phyloP scores from a whole-genome alignment of 2,888 invertebrate species.

The Itoplectis maculator region DNA sequence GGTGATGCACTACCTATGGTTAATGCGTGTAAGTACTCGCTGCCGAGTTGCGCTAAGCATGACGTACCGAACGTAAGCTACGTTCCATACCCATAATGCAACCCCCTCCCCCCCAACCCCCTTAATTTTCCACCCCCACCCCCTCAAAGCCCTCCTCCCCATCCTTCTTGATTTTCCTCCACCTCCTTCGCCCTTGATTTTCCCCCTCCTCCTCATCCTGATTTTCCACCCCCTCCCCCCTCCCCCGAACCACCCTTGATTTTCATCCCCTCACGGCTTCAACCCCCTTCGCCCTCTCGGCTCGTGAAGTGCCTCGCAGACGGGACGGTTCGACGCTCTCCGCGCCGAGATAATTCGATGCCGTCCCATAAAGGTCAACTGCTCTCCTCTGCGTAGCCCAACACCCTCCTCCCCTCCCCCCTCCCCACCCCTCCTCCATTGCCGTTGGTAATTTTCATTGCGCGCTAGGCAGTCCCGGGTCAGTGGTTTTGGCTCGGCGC shows the following conservation, averaged over 20 bases:
- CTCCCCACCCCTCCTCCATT: too few relatives aligned
- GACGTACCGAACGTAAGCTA: conserved; percentile 26
- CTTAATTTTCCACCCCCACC: too few relatives aligned
- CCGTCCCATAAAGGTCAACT: conserved; percentile 64
- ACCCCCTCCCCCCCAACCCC: conserved; percentile 11
- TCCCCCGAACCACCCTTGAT: too few relatives aligned
- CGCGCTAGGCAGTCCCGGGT: conserved; percentile 43
- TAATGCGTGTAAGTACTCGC: conserved; percentile 45
- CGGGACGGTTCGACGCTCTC: conserved; percentile 61
- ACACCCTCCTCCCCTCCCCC: too few relatives aligned
- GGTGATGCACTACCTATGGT: conserved; percentile 20
- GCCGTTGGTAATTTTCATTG: conserved; percentile 53
- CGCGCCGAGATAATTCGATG: conserved; percentile 62
- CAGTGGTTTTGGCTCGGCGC: conserved; percentile 36
- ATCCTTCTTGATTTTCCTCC: too few relatives aligned
- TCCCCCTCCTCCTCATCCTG: too few relatives aligned
- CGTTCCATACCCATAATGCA: not conserved
- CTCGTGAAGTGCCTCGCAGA: conserved; percentile 41
- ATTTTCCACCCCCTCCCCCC: not conserved
- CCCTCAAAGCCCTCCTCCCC: too few relatives aligned
- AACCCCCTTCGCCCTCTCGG: conserved; percentile 27
- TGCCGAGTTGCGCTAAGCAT: conserved; percentile 34
- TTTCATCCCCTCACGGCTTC: not conserved
- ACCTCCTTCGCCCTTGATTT: conserved; percentile 26
- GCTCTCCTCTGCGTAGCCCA: conserved; percentile 38